Conservation (phyloP, 2,113 vertebrate genomes). For the Equus przewalskii region DNA sequence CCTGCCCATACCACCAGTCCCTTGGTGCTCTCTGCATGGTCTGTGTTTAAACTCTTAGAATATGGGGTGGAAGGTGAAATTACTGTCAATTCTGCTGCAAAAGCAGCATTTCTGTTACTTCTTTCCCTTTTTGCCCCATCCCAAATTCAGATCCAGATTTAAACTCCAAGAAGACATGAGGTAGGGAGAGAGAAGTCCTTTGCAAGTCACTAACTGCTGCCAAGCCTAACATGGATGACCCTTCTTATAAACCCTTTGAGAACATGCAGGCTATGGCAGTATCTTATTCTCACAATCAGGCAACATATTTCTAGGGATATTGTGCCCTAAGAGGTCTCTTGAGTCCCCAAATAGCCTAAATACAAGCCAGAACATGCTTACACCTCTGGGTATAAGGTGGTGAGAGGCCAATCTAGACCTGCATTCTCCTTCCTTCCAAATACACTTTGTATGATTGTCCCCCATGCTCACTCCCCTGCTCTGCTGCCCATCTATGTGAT, state of each 20-base stretch:
- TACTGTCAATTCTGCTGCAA: neutral
- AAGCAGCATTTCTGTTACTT: slow-evolving; percentile 53
- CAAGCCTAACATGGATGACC: neutral
- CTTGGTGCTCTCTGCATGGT: slow-evolving; percentile 71
- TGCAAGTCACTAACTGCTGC: neutral
- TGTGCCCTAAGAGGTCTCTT: neutral
- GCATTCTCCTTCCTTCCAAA: neutral
- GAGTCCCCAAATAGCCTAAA: neutral
- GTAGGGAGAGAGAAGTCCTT: slow-evolving; percentile 7
- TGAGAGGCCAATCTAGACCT: neutral
- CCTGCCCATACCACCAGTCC: slow-evolving; percentile 18
- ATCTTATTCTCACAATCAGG: neutral
- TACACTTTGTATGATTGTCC: neutral
- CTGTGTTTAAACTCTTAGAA: slow-evolving; percentile 75
- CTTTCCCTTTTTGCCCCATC: neutral
- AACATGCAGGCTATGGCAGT: neutral
- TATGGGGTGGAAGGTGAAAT: slow-evolving; percentile 41
- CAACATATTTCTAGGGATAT: neutral
- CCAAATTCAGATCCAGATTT: slow-evolving; percentile 37
- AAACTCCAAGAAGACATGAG: neutral
- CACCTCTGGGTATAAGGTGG: neutral
- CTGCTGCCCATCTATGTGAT: neutral
- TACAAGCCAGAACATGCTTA: neutral
- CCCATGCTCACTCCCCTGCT: neutral
- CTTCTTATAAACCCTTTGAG: slow-evolving; percentile 38